A percentile compares a stretch with the other conserved stretches of the same genome.
phyloP scores from a whole-genome alignment of 2,797 vertebrate genomes.

The Sebastes kiyomatsui region DNA sequence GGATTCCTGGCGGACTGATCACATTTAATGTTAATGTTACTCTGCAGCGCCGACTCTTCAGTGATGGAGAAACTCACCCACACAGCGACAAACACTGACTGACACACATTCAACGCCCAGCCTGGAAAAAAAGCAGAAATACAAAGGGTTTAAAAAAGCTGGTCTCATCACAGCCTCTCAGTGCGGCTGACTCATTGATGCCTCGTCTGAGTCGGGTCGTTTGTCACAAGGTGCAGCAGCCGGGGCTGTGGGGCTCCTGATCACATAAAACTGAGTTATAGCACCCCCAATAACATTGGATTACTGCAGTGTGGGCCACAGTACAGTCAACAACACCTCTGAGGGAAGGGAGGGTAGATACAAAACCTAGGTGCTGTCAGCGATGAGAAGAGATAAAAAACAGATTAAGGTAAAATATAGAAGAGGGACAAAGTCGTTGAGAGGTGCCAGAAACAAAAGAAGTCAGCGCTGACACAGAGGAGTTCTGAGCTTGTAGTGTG shows the following conservation, averaged over 20 bases:
- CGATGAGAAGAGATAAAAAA: slow-evolving; percentile 34
- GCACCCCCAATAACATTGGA: slow-evolving; percentile 54
- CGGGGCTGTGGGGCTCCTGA: slow-evolving; percentile 44
- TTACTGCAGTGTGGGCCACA: slow-evolving; percentile 53
- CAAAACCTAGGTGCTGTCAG: slow-evolving; percentile 28
- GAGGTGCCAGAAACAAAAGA: neutral
- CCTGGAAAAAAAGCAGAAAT: slow-evolving; percentile 20
- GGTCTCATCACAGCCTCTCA: slow-evolving; percentile 40
- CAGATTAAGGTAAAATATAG: slow-evolving; percentile 22
- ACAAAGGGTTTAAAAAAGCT: slow-evolving; percentile 42
- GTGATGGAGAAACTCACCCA: slow-evolving; percentile 50
- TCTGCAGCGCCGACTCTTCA: slow-evolving; percentile 13
- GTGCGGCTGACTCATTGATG: slow-evolving; percentile 53
- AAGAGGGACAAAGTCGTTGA: slow-evolving; percentile 3
- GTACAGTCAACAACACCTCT: slow-evolving; percentile 52
- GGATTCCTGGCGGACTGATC: slow-evolving; percentile 59
- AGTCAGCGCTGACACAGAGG: neutral
- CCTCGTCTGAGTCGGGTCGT: slow-evolving; percentile 51
- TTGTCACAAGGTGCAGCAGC: slow-evolving; percentile 59
- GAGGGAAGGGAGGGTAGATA: slow-evolving; percentile 12
- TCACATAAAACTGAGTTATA: slow-evolving; percentile 75
- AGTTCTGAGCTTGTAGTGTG: neutral
- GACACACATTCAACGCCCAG: slow-evolving; percentile 45
- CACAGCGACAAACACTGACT: slow-evolving; percentile 33
- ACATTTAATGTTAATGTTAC: slow-evolving; percentile 58